Percentiles rank a stretch among this genome's conserved stretches.
Evolutionary conservation across 2,113 vertebrate genomes (phyloP).

Genomic region (Cryptomyrus ogoouensis): DNA sequence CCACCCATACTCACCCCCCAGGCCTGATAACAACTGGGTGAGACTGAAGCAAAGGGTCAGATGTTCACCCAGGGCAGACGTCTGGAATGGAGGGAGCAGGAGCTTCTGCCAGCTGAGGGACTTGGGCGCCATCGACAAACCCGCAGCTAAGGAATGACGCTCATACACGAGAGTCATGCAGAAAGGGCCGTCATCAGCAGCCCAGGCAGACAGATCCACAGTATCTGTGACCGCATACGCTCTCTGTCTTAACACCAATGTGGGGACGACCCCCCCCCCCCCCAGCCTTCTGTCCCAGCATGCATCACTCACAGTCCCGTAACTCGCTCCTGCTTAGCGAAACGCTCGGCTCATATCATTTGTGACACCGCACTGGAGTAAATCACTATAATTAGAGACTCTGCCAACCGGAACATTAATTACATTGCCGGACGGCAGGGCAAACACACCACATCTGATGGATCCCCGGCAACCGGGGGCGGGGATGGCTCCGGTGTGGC

Average conservation of each 20-base stretch:
- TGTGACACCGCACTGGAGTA: constrained; percentile 21
- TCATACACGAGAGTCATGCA: neutral
- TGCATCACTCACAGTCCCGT: neutral
- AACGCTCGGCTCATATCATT: constrained; percentile 1
- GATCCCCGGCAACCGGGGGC: neutral
- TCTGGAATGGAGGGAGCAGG: neutral
- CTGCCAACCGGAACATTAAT: constrained; percentile 35
- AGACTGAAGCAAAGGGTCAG: neutral
- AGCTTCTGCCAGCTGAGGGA: neutral
- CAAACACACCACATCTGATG: constrained; percentile 34
- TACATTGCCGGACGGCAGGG: constrained; percentile 24
- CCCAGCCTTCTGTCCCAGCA: neutral
- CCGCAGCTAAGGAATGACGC: neutral
- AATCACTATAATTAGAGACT: constrained; percentile 40
- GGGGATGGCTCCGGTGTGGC: neutral
- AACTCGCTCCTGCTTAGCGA: neutral
- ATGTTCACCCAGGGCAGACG: neutral
- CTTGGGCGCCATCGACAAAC: neutral
- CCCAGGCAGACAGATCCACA: neutral
- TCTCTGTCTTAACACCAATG: neutral
- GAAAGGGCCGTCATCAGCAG: neutral
- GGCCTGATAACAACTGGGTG: neutral
- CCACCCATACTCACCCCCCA: neutral
- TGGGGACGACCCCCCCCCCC: neutral
- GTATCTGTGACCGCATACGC: neutral